phyloP scores from a whole-genome alignment of 2,888 invertebrate species.

The Acleris sparsana region DNA sequence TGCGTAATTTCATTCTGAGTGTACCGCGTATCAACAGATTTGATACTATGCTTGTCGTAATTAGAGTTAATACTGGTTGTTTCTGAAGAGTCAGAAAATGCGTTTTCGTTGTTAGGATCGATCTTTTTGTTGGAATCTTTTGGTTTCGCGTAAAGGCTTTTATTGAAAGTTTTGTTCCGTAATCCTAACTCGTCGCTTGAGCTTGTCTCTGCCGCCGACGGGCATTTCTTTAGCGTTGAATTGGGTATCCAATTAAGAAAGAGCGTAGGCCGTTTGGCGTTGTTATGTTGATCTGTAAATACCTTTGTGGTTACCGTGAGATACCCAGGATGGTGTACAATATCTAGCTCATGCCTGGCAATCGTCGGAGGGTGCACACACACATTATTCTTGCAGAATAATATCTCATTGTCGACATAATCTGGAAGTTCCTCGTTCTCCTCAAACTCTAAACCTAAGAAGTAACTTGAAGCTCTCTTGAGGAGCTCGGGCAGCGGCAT shows the following conservation, averaged over 20 bases:
- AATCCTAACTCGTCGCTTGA: slow-evolving; percentile 72
- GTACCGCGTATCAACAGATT: slow-evolving; percentile 71
- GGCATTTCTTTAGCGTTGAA: slow-evolving; percentile 92
- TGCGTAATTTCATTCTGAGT: slow-evolving; percentile 73
- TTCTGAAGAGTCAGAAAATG: slow-evolving; percentile 81
- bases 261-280: slow-evolving; percentile 90
- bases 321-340: slow-evolving; percentile 95
- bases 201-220: slow-evolving; percentile 87
- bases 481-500: slow-evolving; percentile 92
- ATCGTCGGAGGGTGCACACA: slow-evolving; percentile 97
- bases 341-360: slow-evolving; percentile 91
- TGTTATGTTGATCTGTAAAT: slow-evolving; percentile 90
- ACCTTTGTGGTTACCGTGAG: slow-evolving; percentile 93
- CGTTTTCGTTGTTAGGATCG: slow-evolving; percentile 71
- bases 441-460: slow-evolving; percentile 87
- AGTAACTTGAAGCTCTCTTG: slow-evolving; percentile 90
- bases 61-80: slow-evolving; percentile 79
- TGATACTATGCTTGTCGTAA: slow-evolving; percentile 79
- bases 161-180: slow-evolving; percentile 57
- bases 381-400: slow-evolving; percentile 97
- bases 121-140: slow-evolving; percentile 54
- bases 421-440: slow-evolving; percentile 83
- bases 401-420: slow-evolving; percentile 92
- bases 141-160: slow-evolving; percentile 52
- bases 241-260: slow-evolving; percentile 98